These are phyloP conservation scores for Chironomus riparius DNA, from an alignment of 2,888 invertebrate genomes.

Conservation along the genomic window DNA sequence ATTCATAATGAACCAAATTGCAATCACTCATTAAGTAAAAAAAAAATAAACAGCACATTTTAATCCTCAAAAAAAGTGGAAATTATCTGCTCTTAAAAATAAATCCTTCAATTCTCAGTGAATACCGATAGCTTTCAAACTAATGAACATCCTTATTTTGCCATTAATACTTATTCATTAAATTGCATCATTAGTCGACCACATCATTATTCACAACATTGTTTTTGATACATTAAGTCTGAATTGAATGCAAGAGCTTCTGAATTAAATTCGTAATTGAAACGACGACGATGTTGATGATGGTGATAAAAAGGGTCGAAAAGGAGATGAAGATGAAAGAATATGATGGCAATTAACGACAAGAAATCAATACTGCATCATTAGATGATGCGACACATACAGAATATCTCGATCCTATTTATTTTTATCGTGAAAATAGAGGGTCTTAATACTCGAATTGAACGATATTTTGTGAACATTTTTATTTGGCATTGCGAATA, in stretches of 20 bases:
- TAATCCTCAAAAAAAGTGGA: no score
- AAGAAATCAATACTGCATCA: slow-evolving; percentile 21
- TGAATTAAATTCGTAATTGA: no score
- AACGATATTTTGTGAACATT: neutral
- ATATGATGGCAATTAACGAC: slow-evolving; percentile 23
- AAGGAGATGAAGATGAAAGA: slow-evolving; percentile 6
- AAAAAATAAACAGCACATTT: no score
- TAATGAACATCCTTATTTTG: neutral
- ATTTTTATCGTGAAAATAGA: neutral
- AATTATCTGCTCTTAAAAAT: no score
- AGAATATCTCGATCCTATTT: neutral
- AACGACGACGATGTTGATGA: neutral
- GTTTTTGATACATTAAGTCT: no score
- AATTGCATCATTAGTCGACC: neutral
- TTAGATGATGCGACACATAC: slow-evolving; percentile 5
- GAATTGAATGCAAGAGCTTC: neutral
- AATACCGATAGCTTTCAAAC: neutral
- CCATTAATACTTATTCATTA: neutral
- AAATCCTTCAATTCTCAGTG: no score
- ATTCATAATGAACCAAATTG: no score
- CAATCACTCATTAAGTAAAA: no score
- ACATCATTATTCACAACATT: neutral
- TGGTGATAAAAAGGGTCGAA: neutral
- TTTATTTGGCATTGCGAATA: no score
- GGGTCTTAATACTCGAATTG: neutral